These are phyloP conservation scores for Caerostris darwini DNA, from an alignment of 1,140 invertebrate species.

Conservation along the genomic window DNA sequence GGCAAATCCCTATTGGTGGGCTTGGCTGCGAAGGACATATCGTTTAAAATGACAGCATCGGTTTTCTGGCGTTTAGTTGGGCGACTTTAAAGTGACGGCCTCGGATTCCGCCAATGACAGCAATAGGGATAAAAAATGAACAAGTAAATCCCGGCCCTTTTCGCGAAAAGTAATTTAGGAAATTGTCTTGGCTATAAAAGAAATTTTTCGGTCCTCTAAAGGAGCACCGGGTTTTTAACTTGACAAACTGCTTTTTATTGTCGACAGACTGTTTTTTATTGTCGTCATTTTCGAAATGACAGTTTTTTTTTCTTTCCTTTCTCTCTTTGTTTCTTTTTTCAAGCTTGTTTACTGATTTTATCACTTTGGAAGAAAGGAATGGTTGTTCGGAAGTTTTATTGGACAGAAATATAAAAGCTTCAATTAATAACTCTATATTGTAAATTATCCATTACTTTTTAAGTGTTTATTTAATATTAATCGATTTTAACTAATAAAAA, in stretches of 20 bases:
- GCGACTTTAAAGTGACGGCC: slow-evolving; percentile 36
- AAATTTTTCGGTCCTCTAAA: background rate
- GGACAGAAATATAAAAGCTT: too few relatives aligned
- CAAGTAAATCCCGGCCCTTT: background rate
- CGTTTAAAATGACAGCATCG: slow-evolving; percentile 55
- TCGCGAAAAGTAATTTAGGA: background rate
- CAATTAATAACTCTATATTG: too few relatives aligned
- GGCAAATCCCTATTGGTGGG: slow-evolving; percentile 19
- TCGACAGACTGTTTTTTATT: background rate
- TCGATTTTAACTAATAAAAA: too few relatives aligned
- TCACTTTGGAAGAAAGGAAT: too few relatives aligned
- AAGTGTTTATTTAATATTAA: too few relatives aligned
- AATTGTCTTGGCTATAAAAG: background rate
- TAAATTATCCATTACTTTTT: too few relatives aligned
- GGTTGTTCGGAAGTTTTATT: too few relatives aligned
- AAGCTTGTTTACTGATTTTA: too few relatives aligned
- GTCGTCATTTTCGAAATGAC: background rate
- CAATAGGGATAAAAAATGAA: slow-evolving; percentile 3
- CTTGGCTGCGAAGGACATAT: slow-evolving; percentile 18
- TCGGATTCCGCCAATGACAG: slow-evolving; percentile 20
- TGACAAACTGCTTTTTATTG: slow-evolving; percentile 18
- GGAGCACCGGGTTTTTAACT: background rate
- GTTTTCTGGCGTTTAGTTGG: slow-evolving; percentile 12
- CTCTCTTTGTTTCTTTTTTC: too few relatives aligned
- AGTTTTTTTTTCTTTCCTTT: background rate